Base-by-base conservation (phyloP, 1,140 invertebrate species). In the Coptotermes formosanus region DNA sequence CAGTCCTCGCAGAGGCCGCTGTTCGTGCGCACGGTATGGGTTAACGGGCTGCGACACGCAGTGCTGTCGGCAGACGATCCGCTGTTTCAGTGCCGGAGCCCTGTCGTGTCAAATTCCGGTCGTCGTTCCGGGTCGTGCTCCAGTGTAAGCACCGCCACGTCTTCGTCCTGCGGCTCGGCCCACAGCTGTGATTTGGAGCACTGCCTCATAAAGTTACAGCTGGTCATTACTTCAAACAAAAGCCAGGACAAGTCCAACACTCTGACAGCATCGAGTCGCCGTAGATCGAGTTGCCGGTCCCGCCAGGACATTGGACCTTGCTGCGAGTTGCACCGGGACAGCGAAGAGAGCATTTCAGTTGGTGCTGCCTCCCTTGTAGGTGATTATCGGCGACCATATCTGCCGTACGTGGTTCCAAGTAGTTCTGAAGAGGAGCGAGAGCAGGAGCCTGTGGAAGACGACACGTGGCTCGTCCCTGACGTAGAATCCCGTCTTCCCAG, bases 11-110 rank as follows among this genome's bases (percentile, higher is more conserved):
- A 93, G 88, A 91, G 94, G 89, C 94, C 95, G 55, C 92, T 96
- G 87, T 95, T 94, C 88, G 93, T 96, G 7, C 92, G 92, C 87
- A 95, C 94, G 3, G 92, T 95, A 3, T 96, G 94, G 95, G 92
- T 94, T 32, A 93, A 94, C 88, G 95, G 95, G 3, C 92, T 94
- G 87, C 92, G 94, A 82, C 95, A 96, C 90, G 94, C 94, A 2
- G 93, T 96, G 21, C 90, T 96, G 48, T 92, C 93, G 2, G 91
- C 92, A 52, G 93, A 95, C 90, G 94, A 95, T 90, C 94, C 93
- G 88, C 90, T 88, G 84, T 83, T 90, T 12, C 64, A 85, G 82
- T 32, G 82, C 64, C 55, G 87, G 85, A 44, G 87, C 82, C 48
- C 83, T 85, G 0, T 87, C 81, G 8, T 55, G 55, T 25, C 75